Percentiles rank a stretch among this genome's conserved stretches.
Evolutionary conservation across 2,797 vertebrate species (phyloP).

Genomic region (Onychomys leucogaster): DNA sequence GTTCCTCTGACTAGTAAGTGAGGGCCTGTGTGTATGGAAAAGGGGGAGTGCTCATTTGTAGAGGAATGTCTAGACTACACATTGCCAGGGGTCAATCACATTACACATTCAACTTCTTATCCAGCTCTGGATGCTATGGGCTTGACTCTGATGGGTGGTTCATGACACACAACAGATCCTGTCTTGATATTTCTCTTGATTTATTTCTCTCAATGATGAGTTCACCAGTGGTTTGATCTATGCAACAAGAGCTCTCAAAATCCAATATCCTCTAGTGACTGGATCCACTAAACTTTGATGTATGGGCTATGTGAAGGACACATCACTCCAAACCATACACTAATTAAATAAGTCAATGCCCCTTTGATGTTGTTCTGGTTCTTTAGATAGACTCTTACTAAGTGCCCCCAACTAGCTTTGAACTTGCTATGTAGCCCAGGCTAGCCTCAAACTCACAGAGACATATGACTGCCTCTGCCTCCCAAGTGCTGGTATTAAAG

Average conservation of each 20-base stretch:
- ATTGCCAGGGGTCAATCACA: no score
- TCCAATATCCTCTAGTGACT: no score
- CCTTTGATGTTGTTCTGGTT: not conserved
- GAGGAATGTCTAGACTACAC: not conserved
- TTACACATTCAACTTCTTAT: no score
- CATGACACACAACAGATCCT: not conserved
- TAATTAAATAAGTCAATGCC: no score
- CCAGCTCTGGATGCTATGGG: not conserved
- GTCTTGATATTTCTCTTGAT: not conserved
- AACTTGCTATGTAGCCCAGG: not conserved
- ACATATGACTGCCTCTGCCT: not conserved
- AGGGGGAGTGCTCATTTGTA: not conserved
- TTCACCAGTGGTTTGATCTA: not conserved
- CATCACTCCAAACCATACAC: not conserved
- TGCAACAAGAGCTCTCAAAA: not conserved
- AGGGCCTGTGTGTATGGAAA: not conserved
- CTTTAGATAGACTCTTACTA: not conserved
- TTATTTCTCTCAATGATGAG: no score
- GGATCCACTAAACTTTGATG: not conserved
- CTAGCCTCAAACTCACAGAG: not conserved
- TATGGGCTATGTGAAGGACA: not conserved
- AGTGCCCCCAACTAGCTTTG: not conserved
- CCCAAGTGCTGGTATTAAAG: not conserved
- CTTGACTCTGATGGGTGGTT: not conserved
- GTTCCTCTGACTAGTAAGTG: no score